These are phyloP conservation scores for Sigmodon hispidus DNA, from an alignment of 2,113 vertebrate genomes.

Conservation along the genomic window DNA sequence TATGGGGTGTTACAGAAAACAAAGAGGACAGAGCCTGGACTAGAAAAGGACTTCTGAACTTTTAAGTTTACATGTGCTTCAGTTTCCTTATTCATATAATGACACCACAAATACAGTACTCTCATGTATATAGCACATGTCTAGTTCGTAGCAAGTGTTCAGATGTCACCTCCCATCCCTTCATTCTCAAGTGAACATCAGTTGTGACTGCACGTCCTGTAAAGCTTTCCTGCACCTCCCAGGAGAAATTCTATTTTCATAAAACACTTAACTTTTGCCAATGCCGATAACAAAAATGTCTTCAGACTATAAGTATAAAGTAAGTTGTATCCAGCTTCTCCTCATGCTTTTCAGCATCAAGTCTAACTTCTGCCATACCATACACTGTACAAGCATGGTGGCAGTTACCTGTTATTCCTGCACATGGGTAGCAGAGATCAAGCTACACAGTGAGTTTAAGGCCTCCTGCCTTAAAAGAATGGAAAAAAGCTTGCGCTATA, in stretches of 20 bases:
- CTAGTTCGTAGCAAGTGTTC: not conserved
- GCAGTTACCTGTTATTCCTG: no score
- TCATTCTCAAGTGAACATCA: not conserved
- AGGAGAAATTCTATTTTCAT: slow-evolving; percentile 7
- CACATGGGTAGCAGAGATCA: not conserved
- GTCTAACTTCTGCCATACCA: not conserved
- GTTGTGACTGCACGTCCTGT: not conserved
- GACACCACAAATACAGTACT: not conserved
- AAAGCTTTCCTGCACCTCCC: not conserved
- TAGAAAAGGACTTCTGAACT: not conserved
- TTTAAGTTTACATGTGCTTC: not conserved
- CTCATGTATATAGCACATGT: not conserved
- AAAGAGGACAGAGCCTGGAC: not conserved
- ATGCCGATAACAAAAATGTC: not conserved
- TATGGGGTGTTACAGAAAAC: slow-evolving; percentile 5
- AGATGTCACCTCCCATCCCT: slow-evolving; percentile 17
- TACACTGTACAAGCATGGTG: not conserved
- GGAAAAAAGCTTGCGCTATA: not conserved
- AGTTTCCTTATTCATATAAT: slow-evolving; percentile 23
- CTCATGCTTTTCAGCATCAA: not conserved
- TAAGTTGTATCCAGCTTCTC: not conserved
- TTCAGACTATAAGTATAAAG: slow-evolving; percentile 58
- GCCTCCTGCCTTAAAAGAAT: not conserved
- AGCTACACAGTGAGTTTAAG: not conserved
- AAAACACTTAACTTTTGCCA: not conserved